Percentiles rank a stretch among this genome's conserved stretches.
phyloP scores from a whole-genome alignment of 2,888 invertebrate genomes.

The Pandemis corylana region DNA sequence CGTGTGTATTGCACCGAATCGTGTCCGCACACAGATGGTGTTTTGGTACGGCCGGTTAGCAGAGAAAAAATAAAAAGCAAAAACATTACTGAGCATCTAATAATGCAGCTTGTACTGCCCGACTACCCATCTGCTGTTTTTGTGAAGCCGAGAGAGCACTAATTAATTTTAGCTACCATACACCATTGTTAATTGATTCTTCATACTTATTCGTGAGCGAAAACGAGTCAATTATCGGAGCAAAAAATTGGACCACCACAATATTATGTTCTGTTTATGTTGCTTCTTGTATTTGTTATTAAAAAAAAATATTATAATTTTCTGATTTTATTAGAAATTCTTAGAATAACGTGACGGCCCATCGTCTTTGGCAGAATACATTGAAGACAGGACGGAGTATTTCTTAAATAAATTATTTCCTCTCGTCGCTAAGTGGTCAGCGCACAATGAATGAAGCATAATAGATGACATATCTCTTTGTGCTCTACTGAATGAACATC shows the following conservation, averaged over 20 bases:
- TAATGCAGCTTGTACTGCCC: constrained; percentile 73
- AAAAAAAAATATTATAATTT: background rate
- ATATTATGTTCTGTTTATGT: constrained; percentile 1
- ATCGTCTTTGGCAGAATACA: constrained; percentile 47
- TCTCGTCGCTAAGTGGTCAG: constrained; percentile 75
- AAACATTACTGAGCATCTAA: constrained; percentile 74
- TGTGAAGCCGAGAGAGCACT: constrained; percentile 69
- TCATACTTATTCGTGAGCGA: constrained; percentile 68
- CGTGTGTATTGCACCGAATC: constrained; percentile 54
- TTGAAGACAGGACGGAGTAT: constrained; percentile 57
- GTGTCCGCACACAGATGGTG: constrained; percentile 76
- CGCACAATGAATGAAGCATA: constrained; percentile 73
- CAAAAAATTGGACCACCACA: constrained; percentile 49
- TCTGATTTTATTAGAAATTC: constrained; percentile 7
- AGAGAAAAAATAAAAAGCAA: constrained; percentile 68
- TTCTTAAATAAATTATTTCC: constrained; percentile 80
- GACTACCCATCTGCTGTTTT: constrained; percentile 78
- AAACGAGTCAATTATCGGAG: constrained; percentile 60
- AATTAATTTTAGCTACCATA: constrained; percentile 77
- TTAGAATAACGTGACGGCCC: background rate
- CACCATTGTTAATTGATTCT: constrained; percentile 75
- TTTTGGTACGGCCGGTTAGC: constrained; percentile 71
- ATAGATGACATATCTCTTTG: constrained; percentile 77
- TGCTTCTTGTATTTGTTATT: constrained; percentile 4
- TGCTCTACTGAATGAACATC: constrained; percentile 63